Base-by-base conservation (phyloP, 2,113 vertebrate species). In the Lophius piscatorius region DNA sequence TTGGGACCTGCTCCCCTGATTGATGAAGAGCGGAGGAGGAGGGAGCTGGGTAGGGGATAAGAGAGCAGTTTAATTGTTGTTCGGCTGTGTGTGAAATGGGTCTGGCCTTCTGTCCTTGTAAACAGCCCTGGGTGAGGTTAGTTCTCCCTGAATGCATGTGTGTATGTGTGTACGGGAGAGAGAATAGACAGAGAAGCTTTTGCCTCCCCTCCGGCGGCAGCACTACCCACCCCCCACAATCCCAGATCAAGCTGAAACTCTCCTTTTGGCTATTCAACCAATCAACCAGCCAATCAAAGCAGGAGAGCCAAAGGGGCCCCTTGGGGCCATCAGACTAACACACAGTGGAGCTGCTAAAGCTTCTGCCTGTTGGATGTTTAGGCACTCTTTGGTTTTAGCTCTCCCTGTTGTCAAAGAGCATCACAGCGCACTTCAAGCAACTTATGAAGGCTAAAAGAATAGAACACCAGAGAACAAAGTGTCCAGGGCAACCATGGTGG, bases 31-130 rank as follows among this genome's bases (percentile, higher is more conserved):
- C 57, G 62, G 63, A 57, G 57, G 20, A 20, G 74, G 63, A 73
- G 72, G 76, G 65, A 42, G 70, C 40, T 12, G 60, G 46, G 39
- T 54, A 51, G 48, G 39, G 72, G 80, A 71, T 58, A 52, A 50
- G 85, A 54, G 64, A 67, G 80, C 78, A 63, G 72, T 64, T 71
- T 86, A 83, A 91, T 89, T 91, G 89, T 91, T 87, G 83, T 76
- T 87, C 63, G 60, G 80, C 70, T 48, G 63, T 85, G 86, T 91
- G 88, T 91, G 87, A 91, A 92, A 91, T 85, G 78, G 84, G 75
- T 82, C 85, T 83, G 77, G 75, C 80, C 81, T 88, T 91, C 89
- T 91, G 86, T 90, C 62, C 74, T 68, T 65, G 78, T 82, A 81
- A 90, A 88, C 84, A 87, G 76, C 70, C 54, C 49, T 70, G 59